phyloP scores from a whole-genome alignment of 2,888 invertebrate genomes.

The Digitonthophagus gazella region DNA sequence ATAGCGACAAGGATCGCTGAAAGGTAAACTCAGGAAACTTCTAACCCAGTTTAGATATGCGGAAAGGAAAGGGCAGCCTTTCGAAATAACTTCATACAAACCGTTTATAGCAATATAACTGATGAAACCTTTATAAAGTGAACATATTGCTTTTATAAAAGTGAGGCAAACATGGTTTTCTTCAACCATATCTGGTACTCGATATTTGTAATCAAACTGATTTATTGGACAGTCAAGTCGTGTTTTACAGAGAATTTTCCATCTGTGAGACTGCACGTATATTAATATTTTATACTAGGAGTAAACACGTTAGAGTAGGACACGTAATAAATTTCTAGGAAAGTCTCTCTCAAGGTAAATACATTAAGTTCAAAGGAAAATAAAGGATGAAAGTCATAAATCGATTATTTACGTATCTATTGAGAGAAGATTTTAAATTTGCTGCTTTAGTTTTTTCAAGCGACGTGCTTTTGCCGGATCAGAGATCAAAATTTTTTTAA shows the following conservation, averaged over 20 bases:
- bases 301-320: not conserved
- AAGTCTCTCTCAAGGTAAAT: not conserved
- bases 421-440: no score
- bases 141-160: no score
- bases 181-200: no score
- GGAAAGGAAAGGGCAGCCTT: not conserved
- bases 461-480: no score
- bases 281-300: not conserved
- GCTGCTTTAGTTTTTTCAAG: no score
- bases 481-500: no score
- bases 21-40: not conserved
- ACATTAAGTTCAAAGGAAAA: not conserved
- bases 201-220: not conserved
- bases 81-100: not conserved
- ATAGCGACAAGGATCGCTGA: not conserved
- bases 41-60: not conserved
- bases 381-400: not conserved
- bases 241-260: not conserved
- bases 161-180: no score
- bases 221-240: no score
- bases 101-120: not conserved
- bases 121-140: no score
- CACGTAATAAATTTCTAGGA: not conserved
- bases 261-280: not conserved
- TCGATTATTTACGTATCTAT: not conserved